These are phyloP conservation scores for Aspidiotus destructor DNA, from an alignment of 2,888 invertebrate genomes.

Conservation along the genomic window DNA sequence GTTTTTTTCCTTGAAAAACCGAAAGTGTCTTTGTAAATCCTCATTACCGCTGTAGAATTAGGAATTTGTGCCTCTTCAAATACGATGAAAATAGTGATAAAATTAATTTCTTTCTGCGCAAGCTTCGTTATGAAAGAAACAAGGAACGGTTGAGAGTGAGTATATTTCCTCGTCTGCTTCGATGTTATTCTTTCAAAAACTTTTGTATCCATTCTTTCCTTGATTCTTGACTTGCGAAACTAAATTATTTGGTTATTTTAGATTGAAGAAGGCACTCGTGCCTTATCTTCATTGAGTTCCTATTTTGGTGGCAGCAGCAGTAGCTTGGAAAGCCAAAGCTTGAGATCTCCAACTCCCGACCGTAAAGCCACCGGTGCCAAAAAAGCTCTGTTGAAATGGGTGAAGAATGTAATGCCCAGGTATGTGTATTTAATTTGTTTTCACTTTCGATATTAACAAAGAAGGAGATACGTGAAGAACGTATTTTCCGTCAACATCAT, in stretches of 20 bases:
- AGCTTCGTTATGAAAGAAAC: constrained; percentile 28
- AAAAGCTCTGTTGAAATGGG: constrained; percentile 87
- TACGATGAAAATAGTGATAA: too few species aligned
- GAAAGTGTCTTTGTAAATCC: too few species aligned
- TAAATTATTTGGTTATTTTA: constrained; percentile 42
- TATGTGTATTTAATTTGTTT: constrained; percentile 43
- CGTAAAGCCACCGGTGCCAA: constrained; percentile 56
- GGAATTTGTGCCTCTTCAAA: too few species aligned
- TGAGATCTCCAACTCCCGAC: constrained; percentile 46
- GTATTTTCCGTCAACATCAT: too few species aligned
- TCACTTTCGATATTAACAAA: too few species aligned
- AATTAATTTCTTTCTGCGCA: constrained; percentile 7
- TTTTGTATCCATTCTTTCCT: too few species aligned
- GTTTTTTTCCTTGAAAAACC: too few species aligned
- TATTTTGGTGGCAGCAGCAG: constrained; percentile 69
- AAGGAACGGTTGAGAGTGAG: constrained; percentile 24
- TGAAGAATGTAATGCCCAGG: constrained; percentile 80
- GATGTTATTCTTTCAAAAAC: background rate
- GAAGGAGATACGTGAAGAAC: too few species aligned
- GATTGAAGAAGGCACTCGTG: constrained; percentile 92
- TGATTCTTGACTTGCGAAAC: background rate
- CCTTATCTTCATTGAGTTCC: constrained; percentile 73
- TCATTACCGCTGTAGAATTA: too few species aligned
- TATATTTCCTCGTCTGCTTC: background rate
- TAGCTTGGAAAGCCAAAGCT: constrained; percentile 60